Percentiles rank a stretch among this genome's conserved stretches.
Conservation (phyloP, 2,113 vertebrate species). For the Atlantisia rogersi region DNA sequence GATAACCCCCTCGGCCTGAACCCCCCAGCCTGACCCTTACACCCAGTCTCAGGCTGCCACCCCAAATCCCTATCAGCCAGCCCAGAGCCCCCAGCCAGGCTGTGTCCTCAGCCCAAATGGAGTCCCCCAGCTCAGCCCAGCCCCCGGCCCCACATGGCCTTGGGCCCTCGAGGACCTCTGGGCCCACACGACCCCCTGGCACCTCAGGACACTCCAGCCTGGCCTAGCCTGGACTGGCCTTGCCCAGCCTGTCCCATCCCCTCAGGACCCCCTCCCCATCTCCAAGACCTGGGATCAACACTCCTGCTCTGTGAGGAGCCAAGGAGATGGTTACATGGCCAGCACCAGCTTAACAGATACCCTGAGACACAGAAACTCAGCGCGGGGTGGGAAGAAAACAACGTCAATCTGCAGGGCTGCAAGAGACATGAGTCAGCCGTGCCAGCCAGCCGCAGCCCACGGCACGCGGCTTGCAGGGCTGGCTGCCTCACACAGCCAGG, state of each 20-base stretch:
- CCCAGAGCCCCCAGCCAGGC: too few relatives aligned
- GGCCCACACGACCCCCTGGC: too few relatives aligned
- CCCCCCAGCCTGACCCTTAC: too few relatives aligned
- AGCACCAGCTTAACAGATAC: rapidly evolving
- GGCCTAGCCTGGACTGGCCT: too few relatives aligned
- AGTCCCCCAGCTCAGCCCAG: too few relatives aligned
- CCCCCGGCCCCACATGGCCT: too few relatives aligned
- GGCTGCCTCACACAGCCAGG: background rate
- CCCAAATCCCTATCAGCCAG: too few relatives aligned
- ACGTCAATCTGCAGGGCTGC: background rate
- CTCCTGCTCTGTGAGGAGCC: background rate
- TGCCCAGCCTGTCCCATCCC: too few relatives aligned
- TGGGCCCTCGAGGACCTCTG: too few relatives aligned
- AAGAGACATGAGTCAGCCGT: background rate
- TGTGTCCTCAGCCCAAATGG: too few relatives aligned
- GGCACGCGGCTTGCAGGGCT: background rate
- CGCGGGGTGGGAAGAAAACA: background rate
- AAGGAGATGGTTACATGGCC: background rate
- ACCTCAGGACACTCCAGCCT: too few relatives aligned
- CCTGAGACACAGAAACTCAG: background rate
- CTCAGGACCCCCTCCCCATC: background rate
- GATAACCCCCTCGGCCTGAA: background rate
- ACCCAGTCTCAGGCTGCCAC: too few relatives aligned
- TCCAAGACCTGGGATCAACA: background rate
- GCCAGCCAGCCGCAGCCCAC: background rate